Percentiles rank a stretch among this genome's conserved stretches.
Evolutionary conservation across 2,797 vertebrate genomes (phyloP).

Genomic region (Sebastolobus alascanus): DNA sequence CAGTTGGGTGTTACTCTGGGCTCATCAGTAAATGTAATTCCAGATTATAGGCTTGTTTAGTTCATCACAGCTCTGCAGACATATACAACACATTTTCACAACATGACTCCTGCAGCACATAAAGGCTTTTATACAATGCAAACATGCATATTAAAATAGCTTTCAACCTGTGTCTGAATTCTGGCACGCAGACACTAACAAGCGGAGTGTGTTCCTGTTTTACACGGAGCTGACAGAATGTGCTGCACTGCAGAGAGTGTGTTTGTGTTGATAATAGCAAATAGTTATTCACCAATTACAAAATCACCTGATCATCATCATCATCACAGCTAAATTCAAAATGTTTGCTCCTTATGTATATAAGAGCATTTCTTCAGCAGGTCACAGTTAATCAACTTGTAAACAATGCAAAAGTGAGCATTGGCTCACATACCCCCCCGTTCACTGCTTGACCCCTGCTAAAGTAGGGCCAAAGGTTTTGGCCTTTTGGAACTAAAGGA

Average conservation of each 20-base stretch:
- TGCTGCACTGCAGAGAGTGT: slow-evolving; percentile 1
- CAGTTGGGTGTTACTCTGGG: neutral
- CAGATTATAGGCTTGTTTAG: neutral
- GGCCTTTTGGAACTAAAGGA: too few relatives aligned
- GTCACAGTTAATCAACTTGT: neutral
- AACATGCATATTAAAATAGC: slow-evolving; percentile 19
- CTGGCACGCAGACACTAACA: slow-evolving; percentile 31
- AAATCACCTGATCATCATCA: slow-evolving; percentile 6
- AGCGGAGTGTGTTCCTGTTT: slow-evolving; percentile 12
- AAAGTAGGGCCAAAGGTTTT: too few relatives aligned
- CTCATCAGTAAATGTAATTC: neutral
- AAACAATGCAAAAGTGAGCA: neutral
- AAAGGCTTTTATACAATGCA: neutral
- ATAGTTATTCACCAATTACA: slow-evolving; percentile 23
- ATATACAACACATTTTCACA: neutral
- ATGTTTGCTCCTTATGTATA: neutral
- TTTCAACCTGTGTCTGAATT: slow-evolving; percentile 32
- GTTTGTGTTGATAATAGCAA: slow-evolving; percentile 33
- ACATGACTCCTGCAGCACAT: neutral
- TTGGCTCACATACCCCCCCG: too few relatives aligned
- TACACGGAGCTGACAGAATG: slow-evolving; percentile 42
- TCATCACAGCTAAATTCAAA: slow-evolving; percentile 7
- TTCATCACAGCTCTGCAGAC: neutral
- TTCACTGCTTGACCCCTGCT: too few relatives aligned
- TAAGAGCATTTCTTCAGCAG: neutral